These are phyloP conservation scores for Sturnira hondurensis DNA, from an alignment of 2,113 vertebrate genomes.

Conservation along the genomic window DNA sequence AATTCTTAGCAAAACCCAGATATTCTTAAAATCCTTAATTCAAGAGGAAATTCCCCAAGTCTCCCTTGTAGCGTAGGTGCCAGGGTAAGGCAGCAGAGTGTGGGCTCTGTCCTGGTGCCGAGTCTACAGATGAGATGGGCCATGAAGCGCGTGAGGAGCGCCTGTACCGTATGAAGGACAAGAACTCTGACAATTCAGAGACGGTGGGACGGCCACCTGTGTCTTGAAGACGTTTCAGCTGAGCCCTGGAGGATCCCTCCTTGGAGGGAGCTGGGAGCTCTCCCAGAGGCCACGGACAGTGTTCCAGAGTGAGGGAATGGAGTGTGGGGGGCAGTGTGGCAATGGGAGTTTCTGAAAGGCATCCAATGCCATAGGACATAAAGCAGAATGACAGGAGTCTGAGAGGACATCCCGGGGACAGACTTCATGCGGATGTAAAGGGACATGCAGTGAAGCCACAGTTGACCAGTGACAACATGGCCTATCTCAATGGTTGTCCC, in stretches of 20 bases:
- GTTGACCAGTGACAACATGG: neutral
- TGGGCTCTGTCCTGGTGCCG: accelerated
- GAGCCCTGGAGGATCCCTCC: neutral
- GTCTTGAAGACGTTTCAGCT: accelerated
- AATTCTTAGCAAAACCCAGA: neutral
- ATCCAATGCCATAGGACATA: neutral
- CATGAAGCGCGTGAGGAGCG: neutral
- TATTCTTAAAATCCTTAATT: neutral
- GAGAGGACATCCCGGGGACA: neutral
- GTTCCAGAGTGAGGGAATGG: neutral
- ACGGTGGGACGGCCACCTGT: too few species aligned
- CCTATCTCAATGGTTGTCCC: neutral
- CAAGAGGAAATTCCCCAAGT: neutral
- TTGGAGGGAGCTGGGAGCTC: neutral
- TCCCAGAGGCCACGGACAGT: neutral
- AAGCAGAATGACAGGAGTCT: neutral
- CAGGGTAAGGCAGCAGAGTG: neutral
- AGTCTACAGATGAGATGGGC: neutral
- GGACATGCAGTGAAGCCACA: neutral
- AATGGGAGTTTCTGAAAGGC: neutral
- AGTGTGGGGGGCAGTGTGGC: neutral
- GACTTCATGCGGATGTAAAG: neutral
- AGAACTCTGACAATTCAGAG: neutral
- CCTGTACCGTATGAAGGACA: accelerated
- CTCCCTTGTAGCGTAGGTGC: neutral